Conservation (phyloP, 2,113 vertebrate species). For the Megaptera novaeangliae region DNA sequence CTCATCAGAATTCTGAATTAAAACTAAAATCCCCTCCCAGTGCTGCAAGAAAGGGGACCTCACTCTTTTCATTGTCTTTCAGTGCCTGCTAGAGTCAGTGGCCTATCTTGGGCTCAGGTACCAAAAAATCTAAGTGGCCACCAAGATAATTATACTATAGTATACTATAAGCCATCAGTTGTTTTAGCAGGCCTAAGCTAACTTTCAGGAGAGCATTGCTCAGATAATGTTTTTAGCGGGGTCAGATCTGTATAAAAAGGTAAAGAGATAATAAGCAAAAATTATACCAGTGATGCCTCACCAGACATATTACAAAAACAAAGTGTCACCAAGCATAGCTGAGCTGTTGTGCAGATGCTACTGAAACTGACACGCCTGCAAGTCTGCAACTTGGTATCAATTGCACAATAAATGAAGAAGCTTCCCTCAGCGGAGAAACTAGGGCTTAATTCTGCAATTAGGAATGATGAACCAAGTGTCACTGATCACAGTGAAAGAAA, state of each 20-base stretch:
- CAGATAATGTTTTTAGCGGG: not conserved
- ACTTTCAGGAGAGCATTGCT: not conserved
- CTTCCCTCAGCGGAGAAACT: not conserved
- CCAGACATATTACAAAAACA: no score
- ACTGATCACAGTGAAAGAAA: fast-evolving
- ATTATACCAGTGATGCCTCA: not conserved
- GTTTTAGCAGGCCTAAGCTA: not conserved
- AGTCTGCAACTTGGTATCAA: not conserved
- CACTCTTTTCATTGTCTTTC: not conserved
- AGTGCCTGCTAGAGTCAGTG: not conserved
- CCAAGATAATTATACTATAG: not conserved
- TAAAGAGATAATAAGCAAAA: not conserved
- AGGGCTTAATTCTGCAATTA: not conserved
- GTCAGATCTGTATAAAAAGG: no score
- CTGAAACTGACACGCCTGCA: not conserved
- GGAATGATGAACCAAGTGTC: not conserved
- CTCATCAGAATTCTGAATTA: not conserved
- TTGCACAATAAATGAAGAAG: not conserved
- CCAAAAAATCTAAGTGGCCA: not conserved
- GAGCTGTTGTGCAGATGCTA: not conserved
- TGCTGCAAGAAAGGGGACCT: not conserved
- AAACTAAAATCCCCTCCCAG: not conserved
- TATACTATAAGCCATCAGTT: not conserved
- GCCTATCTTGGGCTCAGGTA: not conserved
- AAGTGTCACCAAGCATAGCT: not conserved